Base-by-base conservation (phyloP, 2,113 vertebrate genomes). In the Thunnus thynnus region DNA sequence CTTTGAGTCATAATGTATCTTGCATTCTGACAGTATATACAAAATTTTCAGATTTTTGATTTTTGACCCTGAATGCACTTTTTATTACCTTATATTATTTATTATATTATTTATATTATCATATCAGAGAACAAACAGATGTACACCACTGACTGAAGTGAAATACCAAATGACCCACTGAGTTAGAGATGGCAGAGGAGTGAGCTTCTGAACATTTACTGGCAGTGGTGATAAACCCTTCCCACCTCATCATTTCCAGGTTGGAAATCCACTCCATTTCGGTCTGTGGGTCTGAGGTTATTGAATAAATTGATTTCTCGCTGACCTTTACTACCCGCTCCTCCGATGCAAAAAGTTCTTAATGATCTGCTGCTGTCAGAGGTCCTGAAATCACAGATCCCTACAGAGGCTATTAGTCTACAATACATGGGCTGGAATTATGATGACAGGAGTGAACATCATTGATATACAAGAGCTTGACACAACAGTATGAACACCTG, bases 311-410 rank as follows among this genome's bases (percentile, higher is more conserved):
- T 89, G 92, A 93, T 92, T 92, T 84, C 47, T 58, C 7, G 46
- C 79, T 81, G 91, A 92, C 93, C 93, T 92, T 90, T 89, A 16
- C 64, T 61, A 72, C 50, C 76, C 67, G 16, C 88, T 88, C 70
- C 64, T 51, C 79, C 82, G 85, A 89, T 74, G 82, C 80, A 89
- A 82, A 89, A 89, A 86, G 75, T 88, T 86, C 86, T 89, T 94
- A 93, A 93, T 92, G 92, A 90, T 92, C 82, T 73, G 64, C 63
- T 90, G 89, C 91, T 95, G 94, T 95, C 95, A 94, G 80, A 93
- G 92, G 93, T 92, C 86, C 88, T 87, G 91, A 87, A 93, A 91
- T 87, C 87, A 83, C 68, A 68, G 41, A 82, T 86, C 80, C 86
- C 90, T 60, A 16, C 73, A 78, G 83, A 90, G 65, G 66, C 82